Base-by-base conservation (phyloP, 1,140 invertebrate species). In the Cyphomyrmex costatus region DNA sequence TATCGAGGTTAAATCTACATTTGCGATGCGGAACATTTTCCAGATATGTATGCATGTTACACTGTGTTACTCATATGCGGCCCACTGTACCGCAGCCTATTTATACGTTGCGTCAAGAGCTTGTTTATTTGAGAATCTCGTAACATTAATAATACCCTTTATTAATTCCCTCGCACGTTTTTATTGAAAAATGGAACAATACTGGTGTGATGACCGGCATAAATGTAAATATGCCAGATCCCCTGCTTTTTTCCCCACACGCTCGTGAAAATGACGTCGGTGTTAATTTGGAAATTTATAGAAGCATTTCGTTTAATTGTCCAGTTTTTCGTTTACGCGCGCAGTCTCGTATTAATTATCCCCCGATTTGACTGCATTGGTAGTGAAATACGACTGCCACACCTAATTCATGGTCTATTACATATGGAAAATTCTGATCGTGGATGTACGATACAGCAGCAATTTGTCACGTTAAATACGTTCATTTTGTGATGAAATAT, bases 231-330 rank as follows among this genome's bases (percentile, higher is more conserved):
- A 71, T 71, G 21, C 21, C 33, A 3, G 3, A n/a, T 14, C 60
- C 27, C 3, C 33, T 3, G 16, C 8, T 77, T 46, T 21, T 27
- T 66, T 16, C 10, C 16, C 16, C 16, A 12, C 19, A 16, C 53
- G 33, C 14, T 49, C 56, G 19, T 82, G 53, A 49, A 83, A 83
- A 46, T n/a, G 68, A 83, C 53, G 36, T 36, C 14, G 51, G 51
- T 46, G 51, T 58, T 61, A 83, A 83, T 83, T 73, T 73, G 36
- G 8, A 74, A 74, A 83, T 83, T 83, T 83, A 83, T 74, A 73
- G 56, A 60, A 74, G 68, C 68, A 30, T 82, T 49, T 27, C 36
- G 14, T 60, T 58, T 30, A 30, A 53, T 74, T 58, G 53, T 82
- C 30, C 33, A 65, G 24, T 46, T 70, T 82, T 73, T 82, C 21